phyloP scores from a whole-genome alignment of 2,797 vertebrate genomes.

The Kryptopterus vitreolus region DNA sequence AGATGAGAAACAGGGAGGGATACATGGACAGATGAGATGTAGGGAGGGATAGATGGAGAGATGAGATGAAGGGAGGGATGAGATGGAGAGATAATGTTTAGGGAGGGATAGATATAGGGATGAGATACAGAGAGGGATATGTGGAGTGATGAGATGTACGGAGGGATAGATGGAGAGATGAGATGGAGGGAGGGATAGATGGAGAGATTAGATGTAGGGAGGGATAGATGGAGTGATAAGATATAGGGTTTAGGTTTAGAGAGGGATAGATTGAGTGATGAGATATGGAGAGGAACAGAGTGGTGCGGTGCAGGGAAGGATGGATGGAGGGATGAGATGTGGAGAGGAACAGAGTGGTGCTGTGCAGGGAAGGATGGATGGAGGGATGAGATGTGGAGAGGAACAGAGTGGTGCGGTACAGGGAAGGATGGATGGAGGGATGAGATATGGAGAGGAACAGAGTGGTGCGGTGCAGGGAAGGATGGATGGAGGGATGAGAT shows the following conservation, averaged over 20 bases:
- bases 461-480: not conserved
- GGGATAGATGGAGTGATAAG: not conserved
- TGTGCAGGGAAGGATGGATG: not conserved
- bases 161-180: not conserved
- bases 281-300: not conserved
- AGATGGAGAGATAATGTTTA: not conserved
- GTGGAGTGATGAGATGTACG: not conserved
- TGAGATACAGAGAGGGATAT: not conserved
- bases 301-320: not conserved
- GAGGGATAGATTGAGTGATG: not conserved
- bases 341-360: too few relatives aligned
- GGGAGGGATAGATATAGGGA: not conserved
- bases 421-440: not conserved
- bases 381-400: not conserved
- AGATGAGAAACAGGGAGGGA: not conserved
- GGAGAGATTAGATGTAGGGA: not conserved
- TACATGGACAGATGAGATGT: not conserved
- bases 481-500: too few relatives aligned
- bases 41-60: not conserved
- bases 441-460: not conserved
- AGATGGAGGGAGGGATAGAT: not conserved
- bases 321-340: not conserved
- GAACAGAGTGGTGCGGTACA: too few relatives aligned
- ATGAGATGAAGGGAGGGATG: not conserved
- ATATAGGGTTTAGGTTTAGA: too few relatives aligned